These are phyloP conservation scores for Zenarchopterus dispar DNA, from an alignment of 2,797 vertebrate genomes.

Conservation along the genomic window DNA sequence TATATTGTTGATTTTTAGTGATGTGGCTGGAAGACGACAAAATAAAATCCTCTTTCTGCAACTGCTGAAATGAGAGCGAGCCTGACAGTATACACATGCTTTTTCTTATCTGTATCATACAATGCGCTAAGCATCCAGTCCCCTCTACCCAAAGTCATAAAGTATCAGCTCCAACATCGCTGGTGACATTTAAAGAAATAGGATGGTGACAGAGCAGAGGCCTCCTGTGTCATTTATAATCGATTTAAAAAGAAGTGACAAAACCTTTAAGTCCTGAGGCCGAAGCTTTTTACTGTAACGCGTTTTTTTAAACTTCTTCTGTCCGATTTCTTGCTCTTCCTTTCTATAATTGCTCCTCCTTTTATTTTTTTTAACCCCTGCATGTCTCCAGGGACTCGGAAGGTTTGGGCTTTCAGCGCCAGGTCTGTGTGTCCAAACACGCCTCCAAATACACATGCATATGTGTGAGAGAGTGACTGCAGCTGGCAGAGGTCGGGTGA, in stretches of 20 bases:
- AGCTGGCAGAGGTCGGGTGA: slow-evolving; percentile 38
- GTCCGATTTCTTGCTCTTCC: slow-evolving; percentile 13
- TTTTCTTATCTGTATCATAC: slow-evolving; percentile 59
- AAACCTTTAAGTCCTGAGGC: slow-evolving; percentile 39
- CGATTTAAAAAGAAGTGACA: slow-evolving; percentile 69
- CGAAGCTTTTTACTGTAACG: slow-evolving; percentile 16
- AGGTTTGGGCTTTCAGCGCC: slow-evolving; percentile 36
- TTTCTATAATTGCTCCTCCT: slow-evolving; percentile 23
- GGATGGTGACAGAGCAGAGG: slow-evolving; percentile 65
- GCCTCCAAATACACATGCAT: not conserved
- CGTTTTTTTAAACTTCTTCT: slow-evolving; percentile 17
- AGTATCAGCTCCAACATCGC: slow-evolving; percentile 72
- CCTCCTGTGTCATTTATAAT: slow-evolving; percentile 69
- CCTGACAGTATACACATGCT: slow-evolving; percentile 40
- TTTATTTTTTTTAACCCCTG: slow-evolving; percentile 29
- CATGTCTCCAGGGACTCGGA: slow-evolving; percentile 12
- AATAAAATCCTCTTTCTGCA: slow-evolving; percentile 14
- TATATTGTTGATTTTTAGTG: not conserved
- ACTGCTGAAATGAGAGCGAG: slow-evolving; percentile 21
- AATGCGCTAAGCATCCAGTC: slow-evolving; percentile 45
- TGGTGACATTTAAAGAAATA: slow-evolving; percentile 81
- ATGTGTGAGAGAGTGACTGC: slow-evolving; percentile 34
- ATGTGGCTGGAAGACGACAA: slow-evolving; percentile 2
- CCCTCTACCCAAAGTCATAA: slow-evolving; percentile 12
- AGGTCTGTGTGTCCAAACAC: slow-evolving; percentile 2